Percentiles rank a stretch among this genome's conserved stretches.
Conservation (phyloP, 2,797 vertebrate species). For the Takifugu ocellatus region DNA sequence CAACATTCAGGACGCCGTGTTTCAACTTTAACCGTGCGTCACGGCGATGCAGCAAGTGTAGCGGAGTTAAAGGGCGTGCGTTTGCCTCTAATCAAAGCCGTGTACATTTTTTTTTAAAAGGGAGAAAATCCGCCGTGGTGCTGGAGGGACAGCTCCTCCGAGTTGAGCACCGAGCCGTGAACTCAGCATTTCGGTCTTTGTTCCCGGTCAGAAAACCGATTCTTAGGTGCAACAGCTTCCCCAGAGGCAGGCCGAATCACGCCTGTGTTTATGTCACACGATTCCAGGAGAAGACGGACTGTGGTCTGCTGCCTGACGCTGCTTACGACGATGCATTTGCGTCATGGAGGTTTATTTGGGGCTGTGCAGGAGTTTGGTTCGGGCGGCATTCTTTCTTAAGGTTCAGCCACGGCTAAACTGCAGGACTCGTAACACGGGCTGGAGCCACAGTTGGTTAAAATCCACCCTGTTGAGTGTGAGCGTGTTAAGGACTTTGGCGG, state of each 20-base stretch:
- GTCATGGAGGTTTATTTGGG: conserved; percentile 30
- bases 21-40: conserved; percentile 36
- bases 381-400: neutral
- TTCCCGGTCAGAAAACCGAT: too few relatives aligned
- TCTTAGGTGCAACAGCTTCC: too few relatives aligned
- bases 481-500: conserved; percentile 33
- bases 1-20: neutral
- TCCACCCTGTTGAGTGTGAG: conserved; percentile 13
- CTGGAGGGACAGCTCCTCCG: conserved; percentile 72
- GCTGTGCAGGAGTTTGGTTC: conserved; percentile 4
- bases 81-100: neutral
- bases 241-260: too few relatives aligned
- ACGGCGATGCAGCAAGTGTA: conserved; percentile 3
- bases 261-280: neutral
- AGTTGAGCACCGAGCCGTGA: conserved; percentile 9
- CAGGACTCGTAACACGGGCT: neutral
- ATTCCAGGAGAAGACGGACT: conserved; percentile 1
- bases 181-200: neutral
- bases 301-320: conserved; percentile 12
- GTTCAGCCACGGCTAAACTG: neutral
- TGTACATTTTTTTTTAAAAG: neutral
- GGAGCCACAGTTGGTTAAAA: neutral
- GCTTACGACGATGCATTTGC: conserved; percentile 30
- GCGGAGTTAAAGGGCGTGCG: neutral
- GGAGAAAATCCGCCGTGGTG: conserved; percentile 41